Evolutionary conservation across 2,113 vertebrate genomes (phyloP).

Genomic region (Suncus etruscus): DNA sequence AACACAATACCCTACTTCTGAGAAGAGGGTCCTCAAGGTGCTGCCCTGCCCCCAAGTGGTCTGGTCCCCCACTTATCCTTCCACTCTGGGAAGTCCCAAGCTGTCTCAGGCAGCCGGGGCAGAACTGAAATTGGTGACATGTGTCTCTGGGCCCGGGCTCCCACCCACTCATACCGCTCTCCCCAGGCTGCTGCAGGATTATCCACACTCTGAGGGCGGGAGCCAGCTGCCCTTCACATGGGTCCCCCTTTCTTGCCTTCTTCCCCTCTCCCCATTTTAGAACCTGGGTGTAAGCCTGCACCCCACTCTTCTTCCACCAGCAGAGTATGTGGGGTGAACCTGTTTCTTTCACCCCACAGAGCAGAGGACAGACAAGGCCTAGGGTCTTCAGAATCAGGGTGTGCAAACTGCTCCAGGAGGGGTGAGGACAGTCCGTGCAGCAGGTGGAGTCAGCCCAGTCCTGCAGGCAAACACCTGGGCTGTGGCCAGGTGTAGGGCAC

Average conservation of each 20-base stretch:
- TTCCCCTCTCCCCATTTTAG: background rate
- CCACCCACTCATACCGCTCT: background rate
- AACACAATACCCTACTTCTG: background rate
- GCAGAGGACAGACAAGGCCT: background rate
- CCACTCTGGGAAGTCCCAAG: slow-evolving; percentile 82
- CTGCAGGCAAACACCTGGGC: rapidly evolving
- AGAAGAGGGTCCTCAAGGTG: background rate
- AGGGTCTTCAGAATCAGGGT: background rate
- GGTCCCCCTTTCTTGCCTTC: background rate
- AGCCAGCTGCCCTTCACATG: background rate
- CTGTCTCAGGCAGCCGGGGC: slow-evolving; percentile 71
- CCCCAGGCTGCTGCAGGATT: slow-evolving; percentile 61
- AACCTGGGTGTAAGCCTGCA: background rate
- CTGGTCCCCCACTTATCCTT: slow-evolving; percentile 50
- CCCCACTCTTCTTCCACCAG: rapidly evolving
- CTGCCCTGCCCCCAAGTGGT: slow-evolving; percentile 30
- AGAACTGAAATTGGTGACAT: slow-evolving; percentile 84
- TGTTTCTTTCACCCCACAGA: background rate
- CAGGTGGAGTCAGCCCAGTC: background rate
- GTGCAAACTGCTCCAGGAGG: background rate
- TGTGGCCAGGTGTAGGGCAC: background rate
- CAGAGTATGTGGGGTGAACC: too few relatives aligned
- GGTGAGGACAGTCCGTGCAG: background rate
- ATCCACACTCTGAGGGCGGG: background rate
- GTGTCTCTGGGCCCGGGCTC: slow-evolving; percentile 61